Base-by-base conservation (phyloP, 2,888 invertebrate genomes). In the Cryptus viduatorius region DNA sequence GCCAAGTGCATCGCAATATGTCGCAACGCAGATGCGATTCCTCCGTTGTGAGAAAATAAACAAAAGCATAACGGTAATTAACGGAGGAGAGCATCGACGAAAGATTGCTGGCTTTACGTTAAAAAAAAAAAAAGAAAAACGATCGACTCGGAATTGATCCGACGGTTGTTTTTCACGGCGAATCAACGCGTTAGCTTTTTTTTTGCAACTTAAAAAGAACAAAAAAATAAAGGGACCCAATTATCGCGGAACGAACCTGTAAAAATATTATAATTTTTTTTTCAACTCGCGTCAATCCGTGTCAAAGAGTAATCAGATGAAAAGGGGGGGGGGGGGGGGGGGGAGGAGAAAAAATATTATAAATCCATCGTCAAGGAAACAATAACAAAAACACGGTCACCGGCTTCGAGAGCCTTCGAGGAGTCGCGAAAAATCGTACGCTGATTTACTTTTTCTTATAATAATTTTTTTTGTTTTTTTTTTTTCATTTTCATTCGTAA, bases 301-400 rank as follows among this genome's bases (percentile, higher is more conserved):
- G 73, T 56, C 7, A 46, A 19, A 67, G 7, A 42, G 16, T 16
- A 16, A 59, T 29, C n/a, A 59, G 59, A 72, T 16, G 76, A 31
- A 46, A 46, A n/a, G n/a, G n/a, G n/a, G n/a, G n/a, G n/a, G n/a
- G n/a, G n/a, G n/a, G n/a, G n/a, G n/a, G n/a, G n/a, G n/a, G n/a
- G n/a, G n/a, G n/a, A n/a, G n/a, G n/a, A n/a, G n/a, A n/a, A 73
- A 65, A 84, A 86, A 83, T 84, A 83, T 78, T 79, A 80, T 83
- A 84, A 82, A 86, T 76, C 42, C 73, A 85, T 69, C 64, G 78
- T 78, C 71, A 84, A 64, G 8, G 50, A 14, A 82, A 75, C 46
- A 83, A 83, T 29, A 59, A 59, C 24, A 84, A 84, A 75, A 79
- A 81, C 61, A 71, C 59, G 59, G 24, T 59, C 59, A 59, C 24